phyloP scores from a whole-genome alignment of 2,113 vertebrate genomes.

The Chlorocebus sabaeus region DNA sequence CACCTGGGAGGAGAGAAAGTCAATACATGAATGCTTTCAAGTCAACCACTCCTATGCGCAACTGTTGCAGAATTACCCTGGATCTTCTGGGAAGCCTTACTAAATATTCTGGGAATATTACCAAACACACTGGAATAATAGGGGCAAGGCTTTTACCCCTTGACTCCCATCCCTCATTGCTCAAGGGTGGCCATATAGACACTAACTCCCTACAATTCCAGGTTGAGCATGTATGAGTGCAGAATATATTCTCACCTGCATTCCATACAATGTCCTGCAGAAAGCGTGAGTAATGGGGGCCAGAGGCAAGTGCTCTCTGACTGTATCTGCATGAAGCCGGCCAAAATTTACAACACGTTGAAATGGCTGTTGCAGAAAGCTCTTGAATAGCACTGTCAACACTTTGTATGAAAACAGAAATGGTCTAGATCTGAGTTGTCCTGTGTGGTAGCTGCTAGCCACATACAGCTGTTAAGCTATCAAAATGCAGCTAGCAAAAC shows the following conservation, averaged over 20 bases:
- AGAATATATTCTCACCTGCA: background rate
- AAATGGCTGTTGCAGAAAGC: background rate
- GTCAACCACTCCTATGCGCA: background rate
- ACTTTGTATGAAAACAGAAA: background rate
- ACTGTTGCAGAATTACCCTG: background rate
- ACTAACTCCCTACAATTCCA: background rate
- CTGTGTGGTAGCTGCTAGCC: background rate
- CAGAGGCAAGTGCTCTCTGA: background rate
- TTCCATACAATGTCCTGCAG: background rate
- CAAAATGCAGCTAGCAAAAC: background rate
- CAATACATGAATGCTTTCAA: background rate
- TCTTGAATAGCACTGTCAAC: background rate
- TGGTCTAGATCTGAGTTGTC: background rate
- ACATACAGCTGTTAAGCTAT: background rate
- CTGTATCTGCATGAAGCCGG: background rate
- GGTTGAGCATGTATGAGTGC: too few species aligned
- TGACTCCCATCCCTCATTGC: background rate
- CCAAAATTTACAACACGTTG: background rate
- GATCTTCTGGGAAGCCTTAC: background rate
- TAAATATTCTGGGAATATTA: background rate
- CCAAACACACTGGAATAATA: background rate
- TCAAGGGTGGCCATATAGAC: background rate
- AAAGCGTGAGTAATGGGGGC: background rate
- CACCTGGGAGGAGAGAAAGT: background rate
- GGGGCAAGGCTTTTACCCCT: background rate